Base-by-base conservation (phyloP, 2,888 invertebrate species). In the Scaptomyza tumidula region DNA sequence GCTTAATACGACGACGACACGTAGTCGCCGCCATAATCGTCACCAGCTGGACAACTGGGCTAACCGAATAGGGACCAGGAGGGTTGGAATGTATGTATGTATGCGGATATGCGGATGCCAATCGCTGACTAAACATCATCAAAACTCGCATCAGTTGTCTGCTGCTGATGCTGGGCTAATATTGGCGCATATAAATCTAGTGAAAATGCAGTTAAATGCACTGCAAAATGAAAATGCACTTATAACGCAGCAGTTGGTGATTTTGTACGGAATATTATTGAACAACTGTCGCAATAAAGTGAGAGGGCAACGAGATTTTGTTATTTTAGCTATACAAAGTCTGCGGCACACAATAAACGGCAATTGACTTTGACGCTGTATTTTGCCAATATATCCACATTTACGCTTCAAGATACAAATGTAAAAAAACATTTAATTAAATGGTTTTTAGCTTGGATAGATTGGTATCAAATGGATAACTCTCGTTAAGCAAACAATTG, bases 281-380 rank as follows among this genome's bases (percentile, higher is more conserved):
- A 27, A 24, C 37, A 37, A 27, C 11, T 4, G 19, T 31, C 24
- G 43, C 14, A 3, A 19, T n/a, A 9, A n/a, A 3, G 4, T 1
- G 6, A 46, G 46, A 43, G 33, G 57, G 58, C 43, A 60, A 67
- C 66, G 73, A 72, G 77, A 68, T 78, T 84, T 68, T 79, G 84
- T 89, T 89, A 78, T 84, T 88, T 88, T 85, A 88, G 76, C 79
- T 87, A 75, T 86, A 80, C 85, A 87, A 89, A 89, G 89, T 89
- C 89, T 87, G 89, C 83, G 81, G 86, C 86, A 49, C 55, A 79
- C 81, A 86, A 86, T 86, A 71, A 80, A 78, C 84, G 84, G n/a
- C 72, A 74, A 74, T 77, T 74, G 78, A 71, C 66, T 74, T 74
- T 71, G 58, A 24, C 24, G 24, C 24, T 24, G 5, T 24, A 19